A percentile compares a stretch with the other conserved stretches of the same genome.
These are phyloP conservation scores for Stomatorhinus walkeri DNA, from an alignment of 2,797 vertebrate genomes.

Conservation along the genomic window DNA sequence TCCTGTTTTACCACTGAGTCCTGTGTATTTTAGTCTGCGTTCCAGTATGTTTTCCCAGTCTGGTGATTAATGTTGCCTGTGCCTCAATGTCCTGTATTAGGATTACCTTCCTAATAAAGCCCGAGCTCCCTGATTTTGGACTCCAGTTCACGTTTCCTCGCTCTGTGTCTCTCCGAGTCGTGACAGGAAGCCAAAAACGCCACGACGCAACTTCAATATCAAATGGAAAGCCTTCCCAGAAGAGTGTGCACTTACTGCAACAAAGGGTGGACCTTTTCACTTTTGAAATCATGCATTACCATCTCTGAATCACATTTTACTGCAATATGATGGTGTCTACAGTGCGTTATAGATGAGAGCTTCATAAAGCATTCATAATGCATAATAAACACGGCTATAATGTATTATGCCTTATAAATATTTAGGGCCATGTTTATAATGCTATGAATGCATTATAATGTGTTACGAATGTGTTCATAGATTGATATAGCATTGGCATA, in stretches of 20 bases:
- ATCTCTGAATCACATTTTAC: not conserved
- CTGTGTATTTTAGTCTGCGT: too few relatives aligned
- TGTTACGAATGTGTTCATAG: not conserved
- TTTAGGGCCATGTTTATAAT: not conserved
- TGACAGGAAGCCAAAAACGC: not conserved
- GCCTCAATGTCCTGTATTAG: too few relatives aligned
- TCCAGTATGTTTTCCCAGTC: too few relatives aligned
- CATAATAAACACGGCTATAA: not conserved
- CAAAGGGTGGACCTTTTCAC: not conserved
- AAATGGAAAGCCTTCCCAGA: not conserved
- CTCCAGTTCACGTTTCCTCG: too few relatives aligned
- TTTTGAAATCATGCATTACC: not conserved
- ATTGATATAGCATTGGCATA: not conserved
- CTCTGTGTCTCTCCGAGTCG: too few relatives aligned
- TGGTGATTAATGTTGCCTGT: too few relatives aligned
- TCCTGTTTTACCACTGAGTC: too few relatives aligned
- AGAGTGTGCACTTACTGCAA: not conserved
- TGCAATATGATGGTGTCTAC: not conserved
- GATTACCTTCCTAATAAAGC: too few relatives aligned
- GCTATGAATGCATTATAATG: not conserved
- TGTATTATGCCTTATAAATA: not conserved
- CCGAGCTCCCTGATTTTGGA: too few relatives aligned
- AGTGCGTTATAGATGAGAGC: not conserved
- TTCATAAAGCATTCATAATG: not conserved
- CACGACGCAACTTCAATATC: not conserved